Conservation (phyloP, 2,797 vertebrate genomes). For the Lithobates sylvaticus region DNA sequence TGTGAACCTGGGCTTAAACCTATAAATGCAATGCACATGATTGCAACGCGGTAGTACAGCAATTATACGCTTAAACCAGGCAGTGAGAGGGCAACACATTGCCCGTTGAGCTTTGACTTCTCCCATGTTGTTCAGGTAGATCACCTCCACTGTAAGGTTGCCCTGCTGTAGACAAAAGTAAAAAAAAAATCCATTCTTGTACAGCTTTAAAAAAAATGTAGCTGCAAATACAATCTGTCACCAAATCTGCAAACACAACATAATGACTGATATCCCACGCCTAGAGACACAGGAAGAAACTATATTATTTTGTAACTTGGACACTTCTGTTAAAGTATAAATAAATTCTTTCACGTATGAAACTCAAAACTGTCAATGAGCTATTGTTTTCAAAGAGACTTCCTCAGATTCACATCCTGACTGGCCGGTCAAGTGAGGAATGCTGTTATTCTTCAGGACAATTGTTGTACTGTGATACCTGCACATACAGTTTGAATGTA, state of each 20-base stretch:
- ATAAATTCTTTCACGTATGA: not conserved
- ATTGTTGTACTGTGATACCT: slow-evolving; percentile 41
- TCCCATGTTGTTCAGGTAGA: no score
- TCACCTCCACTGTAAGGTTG: no score
- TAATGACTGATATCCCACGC: not conserved
- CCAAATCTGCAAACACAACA: not conserved
- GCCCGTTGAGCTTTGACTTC: no score
- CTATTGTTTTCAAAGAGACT: slow-evolving; percentile 72
- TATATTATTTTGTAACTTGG: not conserved
- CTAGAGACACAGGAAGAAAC: not conserved
- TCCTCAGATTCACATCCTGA: slow-evolving; percentile 75
- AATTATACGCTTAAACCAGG: no score
- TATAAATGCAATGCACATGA: no score
- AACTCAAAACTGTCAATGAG: slow-evolving; percentile 66
- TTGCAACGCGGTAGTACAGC: no score
- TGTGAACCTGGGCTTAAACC: no score
- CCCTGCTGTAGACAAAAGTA: no score
- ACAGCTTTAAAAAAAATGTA: no score
- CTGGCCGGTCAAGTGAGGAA: slow-evolving; percentile 66
- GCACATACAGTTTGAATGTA: slow-evolving; percentile 61
- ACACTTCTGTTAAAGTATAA: slow-evolving; percentile 1
- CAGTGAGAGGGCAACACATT: no score
- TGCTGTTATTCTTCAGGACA: slow-evolving; percentile 62
- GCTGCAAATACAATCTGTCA: not conserved
- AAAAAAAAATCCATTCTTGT: no score